Evolutionary conservation across 1,140 invertebrate genomes (phyloP).

Genomic region (Nasonia longicornis): DNA sequence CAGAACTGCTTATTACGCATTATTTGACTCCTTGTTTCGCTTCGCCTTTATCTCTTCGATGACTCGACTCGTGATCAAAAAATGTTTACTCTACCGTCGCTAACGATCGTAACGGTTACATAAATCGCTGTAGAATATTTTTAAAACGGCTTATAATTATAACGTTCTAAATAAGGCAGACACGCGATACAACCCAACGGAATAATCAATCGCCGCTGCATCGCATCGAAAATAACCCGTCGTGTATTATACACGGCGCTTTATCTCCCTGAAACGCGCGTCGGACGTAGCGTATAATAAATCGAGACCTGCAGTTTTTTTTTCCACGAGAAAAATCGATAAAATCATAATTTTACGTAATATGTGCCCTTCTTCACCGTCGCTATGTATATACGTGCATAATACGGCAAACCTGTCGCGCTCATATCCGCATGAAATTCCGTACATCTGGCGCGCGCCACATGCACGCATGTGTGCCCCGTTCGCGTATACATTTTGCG

Average conservation of each 20-base stretch:
- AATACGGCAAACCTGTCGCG: background rate
- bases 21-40: background rate
- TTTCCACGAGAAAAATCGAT: conserved; percentile 26
- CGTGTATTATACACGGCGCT: background rate
- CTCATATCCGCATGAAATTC: too few species aligned
- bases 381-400: too few species aligned
- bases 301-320: background rate
- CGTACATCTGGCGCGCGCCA: background rate
- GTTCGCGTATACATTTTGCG: background rate
- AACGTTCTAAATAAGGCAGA: background rate
- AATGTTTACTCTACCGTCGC: background rate
- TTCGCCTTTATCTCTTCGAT: background rate
- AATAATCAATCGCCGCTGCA: background rate
- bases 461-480: background rate
- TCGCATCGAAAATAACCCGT: background rate
- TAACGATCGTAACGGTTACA: too few species aligned
- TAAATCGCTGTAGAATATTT: too few species aligned
- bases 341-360: conserved; percentile 38
- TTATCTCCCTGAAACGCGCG: background rate
- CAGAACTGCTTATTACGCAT: conserved; percentile 31
- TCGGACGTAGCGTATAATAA: background rate
- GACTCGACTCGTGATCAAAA: background rate
- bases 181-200: background rate
- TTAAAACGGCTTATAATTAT: background rate
- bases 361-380: background rate